A percentile compares a stretch with the other conserved stretches of the same genome.
These are phyloP conservation scores for Sinella curviseta DNA, from an alignment of 1,140 invertebrate genomes.

Conservation along the genomic window DNA sequence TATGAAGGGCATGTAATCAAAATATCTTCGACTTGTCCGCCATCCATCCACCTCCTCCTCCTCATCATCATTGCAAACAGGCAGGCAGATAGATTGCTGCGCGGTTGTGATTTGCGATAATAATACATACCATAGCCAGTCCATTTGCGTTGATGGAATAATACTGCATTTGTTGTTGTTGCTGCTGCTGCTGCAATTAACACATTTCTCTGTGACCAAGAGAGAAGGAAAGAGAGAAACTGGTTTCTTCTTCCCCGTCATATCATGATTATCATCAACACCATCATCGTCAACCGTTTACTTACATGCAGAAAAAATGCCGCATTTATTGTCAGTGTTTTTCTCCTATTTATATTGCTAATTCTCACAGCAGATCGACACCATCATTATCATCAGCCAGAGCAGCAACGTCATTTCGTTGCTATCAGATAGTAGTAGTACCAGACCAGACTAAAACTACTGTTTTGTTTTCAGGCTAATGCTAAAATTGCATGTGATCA, in stretches of 20 bases:
- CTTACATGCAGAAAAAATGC: neutral
- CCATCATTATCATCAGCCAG: no score
- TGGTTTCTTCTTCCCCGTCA: neutral
- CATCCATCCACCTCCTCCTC: neutral
- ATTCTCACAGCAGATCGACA: neutral
- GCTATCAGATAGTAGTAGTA: no score
- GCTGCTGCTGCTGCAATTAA: neutral
- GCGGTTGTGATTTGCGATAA: neutral
- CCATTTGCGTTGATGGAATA: slow-evolving; percentile 2
- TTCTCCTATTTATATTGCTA: neutral
- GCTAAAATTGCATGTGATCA: no score
- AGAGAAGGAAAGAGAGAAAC: neutral
- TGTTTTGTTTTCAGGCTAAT: no score
- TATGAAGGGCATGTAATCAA: neutral
- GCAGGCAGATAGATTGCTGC: neutral
- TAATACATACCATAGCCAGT: neutral
- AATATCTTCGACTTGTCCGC: neutral
- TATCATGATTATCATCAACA: neutral
- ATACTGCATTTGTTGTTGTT: neutral
- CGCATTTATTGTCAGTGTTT: neutral
- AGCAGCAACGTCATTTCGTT: no score
- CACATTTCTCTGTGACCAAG: neutral
- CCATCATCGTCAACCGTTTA: neutral
- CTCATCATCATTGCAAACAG: neutral
- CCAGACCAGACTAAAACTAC: no score